Evolutionary conservation across 2,113 vertebrate genomes (phyloP).

Genomic region (Oenanthe melanoleuca): DNA sequence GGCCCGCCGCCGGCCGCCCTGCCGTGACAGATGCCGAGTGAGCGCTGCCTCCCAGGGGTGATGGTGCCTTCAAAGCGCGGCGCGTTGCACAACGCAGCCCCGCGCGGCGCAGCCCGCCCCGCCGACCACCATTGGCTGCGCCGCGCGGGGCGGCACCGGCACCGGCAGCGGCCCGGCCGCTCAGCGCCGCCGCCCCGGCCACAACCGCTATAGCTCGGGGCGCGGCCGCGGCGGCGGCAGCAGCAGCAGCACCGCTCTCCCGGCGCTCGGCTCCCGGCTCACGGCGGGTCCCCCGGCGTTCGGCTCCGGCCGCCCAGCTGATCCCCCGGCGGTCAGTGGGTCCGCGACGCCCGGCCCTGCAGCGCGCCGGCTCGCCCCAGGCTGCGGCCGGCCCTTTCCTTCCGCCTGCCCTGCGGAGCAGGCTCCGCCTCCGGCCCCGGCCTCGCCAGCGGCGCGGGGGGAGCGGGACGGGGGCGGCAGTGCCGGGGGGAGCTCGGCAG

Average conservation of each 20-base stretch:
- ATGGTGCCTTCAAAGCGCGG: constrained; percentile 35
- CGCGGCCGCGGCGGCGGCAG: too few species aligned
- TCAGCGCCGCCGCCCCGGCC: too few species aligned
- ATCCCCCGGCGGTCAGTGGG: too few species aligned
- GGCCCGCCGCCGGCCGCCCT: background rate
- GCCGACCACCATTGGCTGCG: constrained; percentile 48
- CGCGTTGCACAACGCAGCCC: constrained; percentile 27
- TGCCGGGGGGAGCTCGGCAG: background rate
- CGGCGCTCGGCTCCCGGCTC: too few species aligned
- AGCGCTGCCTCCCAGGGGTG: background rate
- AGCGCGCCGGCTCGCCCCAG: too few species aligned
- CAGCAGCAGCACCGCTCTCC: too few species aligned
- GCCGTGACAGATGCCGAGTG: background rate
- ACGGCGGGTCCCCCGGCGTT: too few species aligned
- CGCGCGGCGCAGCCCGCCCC: constrained; percentile 28
- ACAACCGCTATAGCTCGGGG: too few species aligned
- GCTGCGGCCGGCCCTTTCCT: background rate
- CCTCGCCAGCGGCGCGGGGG: background rate
- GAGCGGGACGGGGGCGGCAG: background rate
- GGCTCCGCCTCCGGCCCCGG: background rate
- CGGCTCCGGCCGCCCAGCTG: too few species aligned
- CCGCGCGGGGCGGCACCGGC: too few species aligned
- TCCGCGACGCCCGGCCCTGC: too few species aligned
- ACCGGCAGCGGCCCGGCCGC: too few species aligned
- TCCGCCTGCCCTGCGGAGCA: constrained; percentile 5